Conservation (phyloP, 2,113 vertebrate species). For the Synchiropus splendidus region DNA sequence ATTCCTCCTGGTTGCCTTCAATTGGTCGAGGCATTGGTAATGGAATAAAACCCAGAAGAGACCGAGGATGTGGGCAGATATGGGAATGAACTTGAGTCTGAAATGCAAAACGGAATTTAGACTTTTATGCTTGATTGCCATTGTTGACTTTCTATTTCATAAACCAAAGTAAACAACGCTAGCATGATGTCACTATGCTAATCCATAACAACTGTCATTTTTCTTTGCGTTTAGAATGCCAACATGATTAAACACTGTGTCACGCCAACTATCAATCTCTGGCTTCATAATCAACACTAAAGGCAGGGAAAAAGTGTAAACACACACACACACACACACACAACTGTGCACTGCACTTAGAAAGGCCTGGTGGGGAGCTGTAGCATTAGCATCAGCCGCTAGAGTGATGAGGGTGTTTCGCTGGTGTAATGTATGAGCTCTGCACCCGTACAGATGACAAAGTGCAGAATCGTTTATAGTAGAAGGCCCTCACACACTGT, state of each 20-base stretch:
- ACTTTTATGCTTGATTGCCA: no score
- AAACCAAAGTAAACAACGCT: slow-evolving; percentile 32
- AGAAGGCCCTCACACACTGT: slow-evolving; percentile 27
- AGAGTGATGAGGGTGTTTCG: slow-evolving; percentile 47
- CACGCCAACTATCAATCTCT: slow-evolving; percentile 56
- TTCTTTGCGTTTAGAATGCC: slow-evolving; percentile 47
- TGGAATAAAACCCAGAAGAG: no score
- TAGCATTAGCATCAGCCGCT: slow-evolving; percentile 15
- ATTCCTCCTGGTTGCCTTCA: no score
- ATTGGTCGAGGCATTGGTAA: no score
- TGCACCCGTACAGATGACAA: slow-evolving; percentile 42
- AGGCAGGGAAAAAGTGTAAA: slow-evolving; percentile 37
- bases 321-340: slow-evolving; percentile 12
- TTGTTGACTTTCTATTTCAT: background rate
- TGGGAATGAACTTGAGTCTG: no score
- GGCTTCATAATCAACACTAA: slow-evolving; percentile 56
- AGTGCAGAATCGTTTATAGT: slow-evolving; percentile 38
- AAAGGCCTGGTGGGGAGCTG: slow-evolving; percentile 17
- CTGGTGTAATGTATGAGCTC: slow-evolving; percentile 41
- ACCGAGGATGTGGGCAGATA: no score
- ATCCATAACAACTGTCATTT: slow-evolving; percentile 53
- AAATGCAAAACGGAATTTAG: no score
- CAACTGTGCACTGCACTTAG: slow-evolving; percentile 13
- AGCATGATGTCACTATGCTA: slow-evolving; percentile 53
- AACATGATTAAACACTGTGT: slow-evolving; percentile 51